phyloP scores from a whole-genome alignment of 2,888 invertebrate species.

The Ornithoptera priamus region DNA sequence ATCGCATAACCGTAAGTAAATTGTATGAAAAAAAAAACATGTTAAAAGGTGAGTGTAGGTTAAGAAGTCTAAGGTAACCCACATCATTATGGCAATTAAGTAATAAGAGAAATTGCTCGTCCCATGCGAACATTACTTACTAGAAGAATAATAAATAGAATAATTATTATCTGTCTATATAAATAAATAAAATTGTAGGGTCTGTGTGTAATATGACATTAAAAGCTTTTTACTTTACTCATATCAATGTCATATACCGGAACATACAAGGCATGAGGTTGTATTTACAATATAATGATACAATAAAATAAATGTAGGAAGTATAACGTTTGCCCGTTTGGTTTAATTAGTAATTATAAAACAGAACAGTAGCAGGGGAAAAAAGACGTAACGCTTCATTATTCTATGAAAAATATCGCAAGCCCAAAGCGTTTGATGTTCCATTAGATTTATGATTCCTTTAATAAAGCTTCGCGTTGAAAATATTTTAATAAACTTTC shows the following conservation, averaged over 20 bases:
- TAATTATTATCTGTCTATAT: no score
- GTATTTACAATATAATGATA: no score
- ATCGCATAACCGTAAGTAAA: constrained; percentile 29
- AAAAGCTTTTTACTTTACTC: no score
- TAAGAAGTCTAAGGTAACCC: constrained; percentile 43
- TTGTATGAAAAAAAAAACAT: constrained; percentile 14
- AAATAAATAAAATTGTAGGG: no score
- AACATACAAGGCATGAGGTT: no score
- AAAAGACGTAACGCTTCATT: constrained; percentile 47
- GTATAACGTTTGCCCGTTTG: no score
- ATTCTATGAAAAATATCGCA: constrained; percentile 12
- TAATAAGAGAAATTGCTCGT: constrained; percentile 44
- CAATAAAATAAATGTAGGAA: no score
- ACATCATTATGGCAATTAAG: constrained; percentile 50
- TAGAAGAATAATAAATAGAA: not conserved
- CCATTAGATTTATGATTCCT: constrained; percentile 12
- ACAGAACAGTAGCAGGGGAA: no score
- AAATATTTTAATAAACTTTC: constrained; percentile 4
- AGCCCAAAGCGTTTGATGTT: constrained; percentile 44
- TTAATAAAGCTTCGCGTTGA: constrained; percentile 8
- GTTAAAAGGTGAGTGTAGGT: constrained; percentile 22
- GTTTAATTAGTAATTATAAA: no score
- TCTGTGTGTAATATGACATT: no score
- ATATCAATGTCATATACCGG: no score
- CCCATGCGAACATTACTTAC: constrained; percentile 42